A percentile compares a stretch with the other conserved stretches of the same genome.
These are phyloP conservation scores for Amiota communis DNA, from an alignment of 2,888 invertebrate genomes.

Conservation along the genomic window DNA sequence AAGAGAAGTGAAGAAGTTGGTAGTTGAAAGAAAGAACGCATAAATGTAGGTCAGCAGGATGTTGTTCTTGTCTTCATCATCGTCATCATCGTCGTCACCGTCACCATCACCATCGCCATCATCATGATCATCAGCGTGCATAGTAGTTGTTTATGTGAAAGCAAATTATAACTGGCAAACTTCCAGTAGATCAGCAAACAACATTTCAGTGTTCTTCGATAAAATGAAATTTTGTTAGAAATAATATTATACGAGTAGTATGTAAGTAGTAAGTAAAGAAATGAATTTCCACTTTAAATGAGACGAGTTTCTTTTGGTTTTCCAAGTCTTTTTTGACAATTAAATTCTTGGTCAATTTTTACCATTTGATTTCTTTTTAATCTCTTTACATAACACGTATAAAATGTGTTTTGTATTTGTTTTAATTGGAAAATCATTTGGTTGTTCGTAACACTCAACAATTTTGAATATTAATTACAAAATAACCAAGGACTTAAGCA, in stretches of 20 bases:
- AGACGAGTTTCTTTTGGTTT: neutral
- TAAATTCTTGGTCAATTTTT: constrained; percentile 3
- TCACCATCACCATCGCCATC: neutral
- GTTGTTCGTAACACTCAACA: no score
- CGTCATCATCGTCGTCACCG: neutral
- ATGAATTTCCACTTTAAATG: neutral
- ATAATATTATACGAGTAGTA: no score
- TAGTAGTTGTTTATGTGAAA: neutral
- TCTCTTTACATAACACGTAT: neutral
- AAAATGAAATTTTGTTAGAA: no score
- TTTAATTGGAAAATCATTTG: no score
- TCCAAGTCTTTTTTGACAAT: neutral
- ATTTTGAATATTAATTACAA: no score
- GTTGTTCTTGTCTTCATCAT: constrained; percentile 1
- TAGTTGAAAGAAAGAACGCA: no score
- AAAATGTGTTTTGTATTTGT: no score
- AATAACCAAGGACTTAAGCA: no score
- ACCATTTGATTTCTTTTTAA: neutral
- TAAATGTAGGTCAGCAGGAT: constrained; percentile 27
- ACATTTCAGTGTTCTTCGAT: no score
- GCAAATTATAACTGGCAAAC: neutral
- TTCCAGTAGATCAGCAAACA: no score
- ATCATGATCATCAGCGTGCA: neutral
- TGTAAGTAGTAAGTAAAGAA: no score
- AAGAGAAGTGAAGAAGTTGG: no score